Evolutionary conservation across 2,797 vertebrate species (phyloP), one percentile per base, ranked within the genome.

Genomic region (Pseudochaenichthys georgianus): DNA sequence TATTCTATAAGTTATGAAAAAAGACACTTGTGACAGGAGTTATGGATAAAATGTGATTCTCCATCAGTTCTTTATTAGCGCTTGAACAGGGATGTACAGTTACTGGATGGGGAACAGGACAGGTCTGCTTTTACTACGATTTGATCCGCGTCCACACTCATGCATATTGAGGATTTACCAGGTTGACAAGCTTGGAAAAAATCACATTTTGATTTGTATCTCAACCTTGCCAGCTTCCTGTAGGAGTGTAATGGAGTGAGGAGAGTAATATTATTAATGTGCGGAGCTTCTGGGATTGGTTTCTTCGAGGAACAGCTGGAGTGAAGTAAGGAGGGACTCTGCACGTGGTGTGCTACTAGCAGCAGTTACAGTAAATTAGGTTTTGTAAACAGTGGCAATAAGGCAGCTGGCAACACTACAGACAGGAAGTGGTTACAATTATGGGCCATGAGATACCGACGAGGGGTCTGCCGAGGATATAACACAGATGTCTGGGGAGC

Each of bases 371-470:
- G 77, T 83, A 71, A 76, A 73, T 85, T 69, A 83, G 78, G 84
- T 87, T 76, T 75, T 87, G 88, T 90, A 87, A 92, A 92, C 83
- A 64, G 82, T 13, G 16, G 82, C 67, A 75, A 80, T 88, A 93
- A 91, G 90, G 90, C 89, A 90, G 85, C 80, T 83, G 77, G 77
- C 86, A 75, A 82, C 51, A 73, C 85, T 83, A 81, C 67, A 78
- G 64, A 82, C 15, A 75, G 82, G 78, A 92, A 74, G 67, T 84
- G 78, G 80, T 59, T 59, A 78, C 34, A 83, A 87, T n/a, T n/a
- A n/a, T 42, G 47, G 47, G 5, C 52, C 65, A 65, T 81, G 87
- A 54, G 19, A 16, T 13, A 63, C 66, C 9, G 42, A 63, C 12
- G 77, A 43, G 38, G 62, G 50, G 80, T 38, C 71, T 63, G 70